Evolutionary conservation across 1,140 invertebrate species (phyloP).

Genomic region (Littorina saxatilis): DNA sequence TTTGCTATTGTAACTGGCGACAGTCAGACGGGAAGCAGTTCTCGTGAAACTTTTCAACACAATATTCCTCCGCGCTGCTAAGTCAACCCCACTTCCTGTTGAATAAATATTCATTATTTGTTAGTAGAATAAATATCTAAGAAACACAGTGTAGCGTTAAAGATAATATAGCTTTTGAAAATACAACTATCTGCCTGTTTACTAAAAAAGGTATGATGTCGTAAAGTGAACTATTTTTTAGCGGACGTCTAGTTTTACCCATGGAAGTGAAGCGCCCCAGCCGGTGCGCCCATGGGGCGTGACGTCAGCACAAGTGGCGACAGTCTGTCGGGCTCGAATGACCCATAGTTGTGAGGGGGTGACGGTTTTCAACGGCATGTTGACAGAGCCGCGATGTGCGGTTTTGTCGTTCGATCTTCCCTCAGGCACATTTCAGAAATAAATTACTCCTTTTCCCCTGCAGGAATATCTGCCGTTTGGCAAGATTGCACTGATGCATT

Average conservation of each 20-base stretch:
- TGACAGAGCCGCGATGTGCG: background rate
- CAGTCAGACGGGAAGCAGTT: slow-evolving; percentile 63
- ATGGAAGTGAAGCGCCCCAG: slow-evolving; percentile 8
- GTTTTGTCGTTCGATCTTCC: slow-evolving; percentile 11
- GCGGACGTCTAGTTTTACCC: slow-evolving; percentile 7
- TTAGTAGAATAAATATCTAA: no score
- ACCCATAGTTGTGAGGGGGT: background rate
- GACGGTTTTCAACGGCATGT: no score
- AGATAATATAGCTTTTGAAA: no score
- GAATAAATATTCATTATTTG: background rate
- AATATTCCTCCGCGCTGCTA: slow-evolving; percentile 40
- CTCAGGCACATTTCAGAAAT: slow-evolving; percentile 4
- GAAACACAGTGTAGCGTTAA: no score
- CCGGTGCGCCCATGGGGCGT: slow-evolving; percentile 28
- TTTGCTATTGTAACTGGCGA: slow-evolving; percentile 67
- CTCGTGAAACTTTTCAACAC: slow-evolving; percentile 34
- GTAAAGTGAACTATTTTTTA: slow-evolving; percentile 5
- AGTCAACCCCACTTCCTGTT: slow-evolving; percentile 42
- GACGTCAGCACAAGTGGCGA: slow-evolving; percentile 42
- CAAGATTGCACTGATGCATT: background rate
- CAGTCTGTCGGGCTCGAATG: slow-evolving; percentile 29
- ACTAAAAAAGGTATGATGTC: no score
- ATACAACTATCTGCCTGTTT: no score
- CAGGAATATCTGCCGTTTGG: background rate
- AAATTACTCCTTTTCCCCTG: background rate